These are phyloP conservation scores for Tyto alba DNA, from an alignment of 2,113 vertebrate species.

Conservation along the genomic window DNA sequence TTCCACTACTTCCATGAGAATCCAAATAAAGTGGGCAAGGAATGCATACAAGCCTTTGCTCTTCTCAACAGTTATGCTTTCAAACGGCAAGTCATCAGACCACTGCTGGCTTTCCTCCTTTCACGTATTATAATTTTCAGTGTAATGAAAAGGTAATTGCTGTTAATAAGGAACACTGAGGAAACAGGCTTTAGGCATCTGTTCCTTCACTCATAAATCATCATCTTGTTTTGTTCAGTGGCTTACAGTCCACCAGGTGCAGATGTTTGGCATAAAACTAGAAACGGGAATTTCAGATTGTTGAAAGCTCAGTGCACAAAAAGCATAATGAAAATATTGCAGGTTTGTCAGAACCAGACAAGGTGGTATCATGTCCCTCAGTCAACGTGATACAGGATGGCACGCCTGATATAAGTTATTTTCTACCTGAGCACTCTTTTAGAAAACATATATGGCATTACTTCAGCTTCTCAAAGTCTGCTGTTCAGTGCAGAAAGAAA, in stretches of 20 bases:
- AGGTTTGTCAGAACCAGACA: background rate
- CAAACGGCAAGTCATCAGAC: background rate
- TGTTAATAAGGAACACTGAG: background rate
- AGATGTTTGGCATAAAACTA: background rate
- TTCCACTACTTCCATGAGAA: background rate
- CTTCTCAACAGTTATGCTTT: background rate
- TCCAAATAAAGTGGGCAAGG: background rate
- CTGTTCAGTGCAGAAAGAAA: background rate
- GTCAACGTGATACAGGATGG: fast-evolving
- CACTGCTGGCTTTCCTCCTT: background rate
- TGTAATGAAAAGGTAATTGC: background rate
- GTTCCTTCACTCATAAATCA: background rate
- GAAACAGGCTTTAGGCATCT: background rate
- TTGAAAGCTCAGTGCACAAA: background rate
- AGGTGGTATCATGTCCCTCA: background rate
- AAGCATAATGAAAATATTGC: fast-evolving
- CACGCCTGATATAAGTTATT: background rate
- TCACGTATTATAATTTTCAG: background rate
- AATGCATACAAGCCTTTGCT: background rate
- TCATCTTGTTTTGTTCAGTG: background rate
- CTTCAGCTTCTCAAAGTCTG: background rate
- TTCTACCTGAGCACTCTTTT: background rate
- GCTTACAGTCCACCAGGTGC: background rate
- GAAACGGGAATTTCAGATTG: background rate
- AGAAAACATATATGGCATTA: background rate